These are phyloP conservation scores for Pogonomyrmex californicus DNA, from an alignment of 1,140 invertebrate genomes.

Conservation along the genomic window DNA sequence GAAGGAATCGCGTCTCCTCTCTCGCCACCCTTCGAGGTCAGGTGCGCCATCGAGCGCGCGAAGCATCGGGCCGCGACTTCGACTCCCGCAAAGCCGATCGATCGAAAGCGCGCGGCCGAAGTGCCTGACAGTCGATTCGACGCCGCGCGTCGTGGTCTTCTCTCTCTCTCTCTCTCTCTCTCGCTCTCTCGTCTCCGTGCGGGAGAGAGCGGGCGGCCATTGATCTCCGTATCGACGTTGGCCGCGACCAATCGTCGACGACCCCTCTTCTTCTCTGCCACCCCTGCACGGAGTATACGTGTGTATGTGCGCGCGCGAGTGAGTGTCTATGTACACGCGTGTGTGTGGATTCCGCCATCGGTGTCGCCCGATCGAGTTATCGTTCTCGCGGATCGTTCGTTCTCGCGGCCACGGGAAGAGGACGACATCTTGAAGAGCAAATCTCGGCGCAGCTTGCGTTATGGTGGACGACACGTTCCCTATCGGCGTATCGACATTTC, in stretches of 20 bases:
- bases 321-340: neutral
- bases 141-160: slow-evolving; percentile 47
- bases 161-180: slow-evolving; percentile 23
- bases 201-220: slow-evolving; percentile 60
- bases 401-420: slow-evolving; percentile 15
- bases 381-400: slow-evolving; percentile 51
- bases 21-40: slow-evolving; percentile 29
- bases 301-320: neutral
- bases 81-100: slow-evolving; percentile 50
- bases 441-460: neutral
- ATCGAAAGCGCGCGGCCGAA: slow-evolving; percentile 44
- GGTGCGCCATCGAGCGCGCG: slow-evolving; percentile 45
- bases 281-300: neutral
- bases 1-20: slow-evolving; percentile 16
- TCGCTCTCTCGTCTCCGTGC: too few species aligned
- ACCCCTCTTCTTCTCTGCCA: slow-evolving; percentile 52
- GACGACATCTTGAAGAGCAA: slow-evolving; percentile 69
- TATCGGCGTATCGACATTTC: slow-evolving; percentile 63
- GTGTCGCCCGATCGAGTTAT: slow-evolving; percentile 64
- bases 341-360: slow-evolving; percentile 41
- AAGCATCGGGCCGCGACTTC: slow-evolving; percentile 32
- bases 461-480: slow-evolving; percentile 23
- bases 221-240: slow-evolving; percentile 80
- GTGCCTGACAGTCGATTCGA: slow-evolving; percentile 38
- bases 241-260: slow-evolving; percentile 53